Evolutionary conservation across 2,113 vertebrate species (phyloP).

Genomic region (Illadopsis cleaveri): DNA sequence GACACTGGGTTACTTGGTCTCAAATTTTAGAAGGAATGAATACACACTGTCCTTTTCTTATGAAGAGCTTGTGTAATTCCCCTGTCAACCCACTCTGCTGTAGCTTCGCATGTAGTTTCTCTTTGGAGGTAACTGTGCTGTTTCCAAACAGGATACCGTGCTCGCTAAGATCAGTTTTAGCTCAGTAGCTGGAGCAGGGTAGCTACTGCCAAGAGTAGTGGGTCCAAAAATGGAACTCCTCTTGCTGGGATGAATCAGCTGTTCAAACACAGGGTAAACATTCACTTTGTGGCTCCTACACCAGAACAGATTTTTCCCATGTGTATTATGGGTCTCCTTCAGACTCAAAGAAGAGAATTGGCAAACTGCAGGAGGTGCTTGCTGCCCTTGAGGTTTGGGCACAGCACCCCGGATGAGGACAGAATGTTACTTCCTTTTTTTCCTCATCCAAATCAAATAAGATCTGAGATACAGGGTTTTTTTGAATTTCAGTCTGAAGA

Average conservation of each 20-base stretch:
- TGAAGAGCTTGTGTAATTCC: not conserved
- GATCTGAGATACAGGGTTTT: not conserved
- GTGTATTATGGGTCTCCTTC: not conserved
- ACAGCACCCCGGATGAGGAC: not conserved
- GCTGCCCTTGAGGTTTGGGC: not conserved
- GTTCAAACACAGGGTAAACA: not conserved
- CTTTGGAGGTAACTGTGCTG: not conserved
- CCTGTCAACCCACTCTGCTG: not conserved
- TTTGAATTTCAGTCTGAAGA: not conserved
- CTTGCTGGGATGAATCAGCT: not conserved
- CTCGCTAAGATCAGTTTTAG: accelerated
- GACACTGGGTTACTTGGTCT: accelerated
- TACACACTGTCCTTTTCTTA: not conserved
- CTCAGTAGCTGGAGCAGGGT: not conserved
- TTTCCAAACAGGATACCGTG: not conserved
- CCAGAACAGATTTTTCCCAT: not conserved
- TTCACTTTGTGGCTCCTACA: not conserved
- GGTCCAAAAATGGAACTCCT: not conserved
- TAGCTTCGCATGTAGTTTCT: not conserved
- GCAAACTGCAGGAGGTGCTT: not conserved
- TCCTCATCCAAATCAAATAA: not conserved
- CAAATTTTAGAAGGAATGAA: not conserved
- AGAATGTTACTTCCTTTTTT: not conserved
- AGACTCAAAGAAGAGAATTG: not conserved
- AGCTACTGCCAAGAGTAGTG: not conserved